Base-by-base conservation (phyloP, 1,140 invertebrate species). In the Antheraea mylitta region DNA sequence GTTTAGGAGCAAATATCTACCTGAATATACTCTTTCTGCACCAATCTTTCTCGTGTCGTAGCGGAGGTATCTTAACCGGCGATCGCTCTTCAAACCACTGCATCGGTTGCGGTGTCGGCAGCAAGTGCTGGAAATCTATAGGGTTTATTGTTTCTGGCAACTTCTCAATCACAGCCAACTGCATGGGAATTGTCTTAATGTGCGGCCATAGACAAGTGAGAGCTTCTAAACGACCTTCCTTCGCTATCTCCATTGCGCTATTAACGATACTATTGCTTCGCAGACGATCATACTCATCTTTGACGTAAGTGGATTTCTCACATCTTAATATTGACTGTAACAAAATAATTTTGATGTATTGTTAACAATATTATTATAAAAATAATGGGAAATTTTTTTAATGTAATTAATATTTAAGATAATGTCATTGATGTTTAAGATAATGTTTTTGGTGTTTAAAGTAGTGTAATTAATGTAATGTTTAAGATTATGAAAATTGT, bases 71-170 rank as follows among this genome's bases (percentile, higher is more conserved):
- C 58, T 88, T 87, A 61, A 83, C 93, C 84, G 75, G 94, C 74
- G 79, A 93, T 84, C 70, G 92, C 89, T 80, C 93, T 82, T 67
- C 81, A 69, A 87, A 94, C 93, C 77, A 94, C 92, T 68, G 59
- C 5, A 79, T 63, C 0, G 79, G 72, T 16, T 83, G 67, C 16
- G 80, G 76, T 70, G 94, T 93, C 6, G 95, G 95, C 71, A 96
- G 76, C 37, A 96, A 82, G 68, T 94, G 92, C 76, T 94, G 93
- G 79, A 97, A 98, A 58, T 95, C 94, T 64, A 91, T 72, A 13
- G 96, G 96, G 74, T 94, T 92, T 11, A 95, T 92, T 0, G 96
- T 96, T 91, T 97, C 96, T 18, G 96, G 96, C 77, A 97, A 94
- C 83, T 95, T 96, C 61, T 94, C 95, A 30, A 97, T 83, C 59